A percentile compares a stretch with the other conserved stretches of the same genome.
phyloP scores from a whole-genome alignment of 2,888 invertebrate species.

The Dermolepida albohirtum region DNA sequence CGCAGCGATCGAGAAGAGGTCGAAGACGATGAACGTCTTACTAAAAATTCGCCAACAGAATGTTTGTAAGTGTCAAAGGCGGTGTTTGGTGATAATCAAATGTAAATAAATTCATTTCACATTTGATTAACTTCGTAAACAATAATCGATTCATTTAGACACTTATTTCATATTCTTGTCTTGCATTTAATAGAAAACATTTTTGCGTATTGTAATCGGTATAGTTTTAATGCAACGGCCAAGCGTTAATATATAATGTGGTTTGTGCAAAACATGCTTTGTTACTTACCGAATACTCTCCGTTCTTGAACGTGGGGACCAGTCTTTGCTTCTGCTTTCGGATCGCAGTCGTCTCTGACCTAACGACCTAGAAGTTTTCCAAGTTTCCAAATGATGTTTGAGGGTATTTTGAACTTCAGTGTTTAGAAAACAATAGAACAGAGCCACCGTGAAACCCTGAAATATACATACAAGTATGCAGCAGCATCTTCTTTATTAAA shows the following conservation, averaged over 20 bases:
- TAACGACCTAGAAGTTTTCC: constrained; percentile 77
- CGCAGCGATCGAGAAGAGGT: too few species aligned
- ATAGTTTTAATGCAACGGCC: constrained; percentile 19
- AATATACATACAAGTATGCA: constrained; percentile 48
- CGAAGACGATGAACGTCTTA: too few species aligned
- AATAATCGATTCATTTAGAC: too few species aligned
- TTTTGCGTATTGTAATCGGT: too few species aligned
- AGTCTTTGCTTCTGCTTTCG: constrained; percentile 82
- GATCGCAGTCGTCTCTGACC: constrained; percentile 73
- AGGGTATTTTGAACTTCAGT: constrained; percentile 90
- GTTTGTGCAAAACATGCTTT: constrained; percentile 33
- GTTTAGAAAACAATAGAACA: constrained; percentile 94
- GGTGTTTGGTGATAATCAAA: too few species aligned
- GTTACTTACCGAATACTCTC: constrained; percentile 81
- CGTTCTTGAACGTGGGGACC: constrained; percentile 84
- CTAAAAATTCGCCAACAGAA: too few species aligned
- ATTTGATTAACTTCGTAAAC: too few species aligned
- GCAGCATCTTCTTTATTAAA: background rate
- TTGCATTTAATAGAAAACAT: too few species aligned
- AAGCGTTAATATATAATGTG: constrained; percentile 15
- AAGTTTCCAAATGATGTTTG: constrained; percentile 83
- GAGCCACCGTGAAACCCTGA: constrained; percentile 89
- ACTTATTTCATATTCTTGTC: too few species aligned
- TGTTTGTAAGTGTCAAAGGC: too few species aligned
- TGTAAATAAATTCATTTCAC: too few species aligned